A percentile compares a stretch with the other conserved stretches of the same genome.
These are phyloP conservation scores for Petromus typicus DNA, from an alignment of 2,113 vertebrate genomes.

Conservation along the genomic window DNA sequence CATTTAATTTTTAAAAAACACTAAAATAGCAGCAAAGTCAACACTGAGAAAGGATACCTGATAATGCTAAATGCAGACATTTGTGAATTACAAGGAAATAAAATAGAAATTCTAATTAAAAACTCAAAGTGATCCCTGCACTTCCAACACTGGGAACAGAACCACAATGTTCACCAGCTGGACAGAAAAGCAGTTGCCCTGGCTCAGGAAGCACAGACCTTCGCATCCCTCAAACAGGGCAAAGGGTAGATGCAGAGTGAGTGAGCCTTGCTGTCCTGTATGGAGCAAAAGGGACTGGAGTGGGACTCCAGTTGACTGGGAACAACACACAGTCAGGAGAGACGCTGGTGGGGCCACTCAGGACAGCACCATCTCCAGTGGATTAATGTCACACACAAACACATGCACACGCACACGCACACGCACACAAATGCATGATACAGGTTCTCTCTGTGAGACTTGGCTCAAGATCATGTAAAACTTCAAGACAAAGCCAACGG, in stretches of 20 bases:
- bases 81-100: constrained; percentile 28
- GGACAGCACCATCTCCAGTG: no score
- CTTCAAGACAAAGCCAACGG: neutral
- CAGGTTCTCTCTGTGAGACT: neutral
- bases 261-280: neutral
- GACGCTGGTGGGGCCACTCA: no score
- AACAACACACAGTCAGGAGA: no score
- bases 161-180: neutral
- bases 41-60: neutral
- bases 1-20: constrained; percentile 25
- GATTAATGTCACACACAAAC: neutral
- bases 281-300: no score
- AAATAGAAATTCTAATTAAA: constrained; percentile 36
- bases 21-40: constrained; percentile 12
- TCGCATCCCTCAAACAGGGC: neutral
- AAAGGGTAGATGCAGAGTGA: neutral
- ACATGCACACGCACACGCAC: neutral
- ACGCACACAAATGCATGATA: neutral
- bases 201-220: neutral
- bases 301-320: no score
- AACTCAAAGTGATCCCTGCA: neutral
- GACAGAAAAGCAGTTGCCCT: neutral
- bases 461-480: neutral
- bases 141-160: neutral
- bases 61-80: neutral